A percentile compares a stretch with the other conserved stretches of the same genome.
Conservation (phyloP, 2,888 invertebrate genomes). For the Thereva unica region DNA sequence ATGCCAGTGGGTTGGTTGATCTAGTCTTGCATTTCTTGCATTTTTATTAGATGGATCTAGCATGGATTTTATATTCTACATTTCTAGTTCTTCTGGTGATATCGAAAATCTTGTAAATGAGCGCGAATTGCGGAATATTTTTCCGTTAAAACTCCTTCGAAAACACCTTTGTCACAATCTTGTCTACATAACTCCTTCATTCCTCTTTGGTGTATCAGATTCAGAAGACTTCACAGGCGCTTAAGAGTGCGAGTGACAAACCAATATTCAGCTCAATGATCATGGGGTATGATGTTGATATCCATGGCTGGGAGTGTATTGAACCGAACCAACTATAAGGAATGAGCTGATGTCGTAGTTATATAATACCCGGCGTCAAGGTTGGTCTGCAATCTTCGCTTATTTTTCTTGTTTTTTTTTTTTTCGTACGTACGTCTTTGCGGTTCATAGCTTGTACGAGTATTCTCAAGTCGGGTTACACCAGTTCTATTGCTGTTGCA, state of each 20-base stretch:
- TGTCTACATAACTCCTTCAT: neutral
- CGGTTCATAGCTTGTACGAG: neutral
- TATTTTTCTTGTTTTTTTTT: neutral
- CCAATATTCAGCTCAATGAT: too few species aligned
- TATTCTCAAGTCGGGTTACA: neutral
- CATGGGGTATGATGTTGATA: too few species aligned
- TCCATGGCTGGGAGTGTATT: neutral
- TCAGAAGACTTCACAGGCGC: too few species aligned
- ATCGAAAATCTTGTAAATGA: constrained; percentile 8
- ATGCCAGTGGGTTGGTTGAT: constrained; percentile 1
- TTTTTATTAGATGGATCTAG: neutral
- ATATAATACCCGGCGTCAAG: constrained; percentile 5
- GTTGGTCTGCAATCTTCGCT: neutral
- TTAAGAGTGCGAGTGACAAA: too few species aligned
- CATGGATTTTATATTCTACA: neutral
- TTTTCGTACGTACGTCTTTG: neutral
- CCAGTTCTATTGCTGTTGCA: neutral
- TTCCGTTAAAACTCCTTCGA: neutral
- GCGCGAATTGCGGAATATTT: constrained; percentile 4
- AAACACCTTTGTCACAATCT: neutral
- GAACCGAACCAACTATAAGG: neutral
- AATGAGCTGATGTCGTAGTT: neutral
- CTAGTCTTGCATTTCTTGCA: neutral
- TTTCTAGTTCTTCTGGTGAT: neutral
- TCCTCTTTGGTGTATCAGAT: neutral